Percentiles rank a stretch among this genome's conserved stretches.
Conservation (phyloP, 2,888 invertebrate species). For the Morpho helenor region DNA sequence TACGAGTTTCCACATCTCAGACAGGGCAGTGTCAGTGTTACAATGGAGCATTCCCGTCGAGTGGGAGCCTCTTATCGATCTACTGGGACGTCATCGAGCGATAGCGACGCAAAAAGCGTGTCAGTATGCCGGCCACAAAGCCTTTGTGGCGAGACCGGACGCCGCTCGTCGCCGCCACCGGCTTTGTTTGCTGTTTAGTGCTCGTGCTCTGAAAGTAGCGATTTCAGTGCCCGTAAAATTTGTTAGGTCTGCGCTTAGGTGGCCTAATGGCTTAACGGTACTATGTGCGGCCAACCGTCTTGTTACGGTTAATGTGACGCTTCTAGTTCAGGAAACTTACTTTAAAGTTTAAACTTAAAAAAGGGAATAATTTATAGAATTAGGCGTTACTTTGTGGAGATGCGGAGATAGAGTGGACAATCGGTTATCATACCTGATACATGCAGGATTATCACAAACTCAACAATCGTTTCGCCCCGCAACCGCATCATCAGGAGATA, state of each 20-base stretch:
- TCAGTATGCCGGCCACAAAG: constrained; percentile 72
- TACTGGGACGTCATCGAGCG: constrained; percentile 75
- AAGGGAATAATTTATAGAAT: too few species aligned
- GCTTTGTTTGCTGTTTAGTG: constrained; percentile 74
- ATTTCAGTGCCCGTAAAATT: constrained; percentile 57
- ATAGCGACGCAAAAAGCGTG: constrained; percentile 77
- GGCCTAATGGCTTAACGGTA: constrained; percentile 24
- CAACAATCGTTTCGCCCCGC: too few species aligned
- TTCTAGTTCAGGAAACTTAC: too few species aligned
- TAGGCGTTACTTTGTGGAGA: too few species aligned
- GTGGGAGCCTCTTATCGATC: constrained; percentile 77
- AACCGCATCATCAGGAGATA: too few species aligned
- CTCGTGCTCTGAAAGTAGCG: constrained; percentile 63
- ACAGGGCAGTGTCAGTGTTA: constrained; percentile 69
- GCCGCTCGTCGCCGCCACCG: constrained; percentile 64
- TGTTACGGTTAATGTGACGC: constrained; percentile 13
- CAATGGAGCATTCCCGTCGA: constrained; percentile 73
- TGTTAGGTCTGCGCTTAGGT: constrained; percentile 45
- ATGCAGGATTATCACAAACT: too few species aligned
- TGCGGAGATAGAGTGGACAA: too few species aligned
- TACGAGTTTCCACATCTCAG: constrained; percentile 73
- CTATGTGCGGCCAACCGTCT: constrained; percentile 7
- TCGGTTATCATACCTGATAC: too few species aligned
- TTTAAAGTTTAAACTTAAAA: too few species aligned
- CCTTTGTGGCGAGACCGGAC: constrained; percentile 72